A percentile compares a stretch with the other conserved stretches of the same genome.
Evolutionary conservation across 2,888 invertebrate genomes (phyloP).

Genomic region (Xiphydria camelus): DNA sequence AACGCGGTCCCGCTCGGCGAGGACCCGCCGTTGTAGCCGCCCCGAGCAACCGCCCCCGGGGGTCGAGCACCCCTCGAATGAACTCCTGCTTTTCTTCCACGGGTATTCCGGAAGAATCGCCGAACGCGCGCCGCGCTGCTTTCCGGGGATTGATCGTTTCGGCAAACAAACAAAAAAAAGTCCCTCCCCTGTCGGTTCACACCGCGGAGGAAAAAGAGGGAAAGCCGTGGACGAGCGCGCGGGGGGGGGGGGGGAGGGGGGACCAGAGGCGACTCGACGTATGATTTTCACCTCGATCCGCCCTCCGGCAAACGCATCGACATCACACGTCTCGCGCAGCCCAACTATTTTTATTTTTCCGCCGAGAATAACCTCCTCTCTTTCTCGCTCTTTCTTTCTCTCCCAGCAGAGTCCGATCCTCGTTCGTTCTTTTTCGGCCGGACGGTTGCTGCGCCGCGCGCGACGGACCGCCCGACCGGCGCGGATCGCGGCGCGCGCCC

Average conservation of each 20-base stretch:
- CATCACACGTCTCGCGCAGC: constrained; percentile 8
- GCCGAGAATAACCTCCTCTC: constrained; percentile 23
- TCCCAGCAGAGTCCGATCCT: background rate
- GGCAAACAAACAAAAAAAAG: too few relatives aligned
- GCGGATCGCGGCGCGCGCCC: background rate
- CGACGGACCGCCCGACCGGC: background rate
- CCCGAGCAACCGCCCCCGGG: too few relatives aligned
- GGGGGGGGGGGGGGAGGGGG: constrained; percentile 8
- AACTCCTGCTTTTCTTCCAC: too few relatives aligned
- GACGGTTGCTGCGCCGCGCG: constrained; percentile 1
- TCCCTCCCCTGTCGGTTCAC: too few relatives aligned
- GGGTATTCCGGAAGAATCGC: too few relatives aligned
- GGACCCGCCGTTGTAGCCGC: too few relatives aligned
- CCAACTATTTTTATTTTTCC: constrained; percentile 27
- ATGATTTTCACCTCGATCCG: constrained; percentile 28
- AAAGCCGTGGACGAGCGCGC: constrained; percentile 1
- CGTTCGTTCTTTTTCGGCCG: background rate
- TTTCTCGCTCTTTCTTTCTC: constrained; percentile 5
- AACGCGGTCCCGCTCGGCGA: too few relatives aligned
- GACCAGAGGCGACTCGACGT: constrained; percentile 5
- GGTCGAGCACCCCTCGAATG: too few relatives aligned
- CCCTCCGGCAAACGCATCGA: constrained; percentile 23
- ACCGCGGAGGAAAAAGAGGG: too few relatives aligned
- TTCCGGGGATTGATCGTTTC: too few relatives aligned
- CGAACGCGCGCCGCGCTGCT: too few relatives aligned